Evolutionary conservation across 2,113 vertebrate species (phyloP), one percentile per base, ranked within the genome.

Genomic region (Barbus barbus): DNA sequence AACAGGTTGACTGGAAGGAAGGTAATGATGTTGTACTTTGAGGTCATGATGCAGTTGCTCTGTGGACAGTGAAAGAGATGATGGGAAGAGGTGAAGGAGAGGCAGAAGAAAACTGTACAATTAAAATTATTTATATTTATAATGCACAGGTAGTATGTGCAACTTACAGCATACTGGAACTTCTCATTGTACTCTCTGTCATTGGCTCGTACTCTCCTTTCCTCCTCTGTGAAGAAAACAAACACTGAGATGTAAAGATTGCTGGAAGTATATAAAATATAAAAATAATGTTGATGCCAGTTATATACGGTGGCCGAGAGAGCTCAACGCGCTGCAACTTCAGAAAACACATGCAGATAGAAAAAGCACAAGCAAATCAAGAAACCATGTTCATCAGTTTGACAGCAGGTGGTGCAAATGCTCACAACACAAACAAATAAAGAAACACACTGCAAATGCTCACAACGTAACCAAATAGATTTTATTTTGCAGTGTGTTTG

Each of bases 1-100:
- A 99, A 98, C 89, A 99, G 95, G 93, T 99, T 99, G 94, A 99
- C 94, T 26, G 97, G 96, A 90, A 99, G 94, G 93, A 99, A 99
- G 82, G 96, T 98, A 92, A 98, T 73, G 12, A 97, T 89, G 86
- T 97, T 97, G 93, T 99, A 99, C 91, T 99, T 99, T 81, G 97
- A 99, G 87, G 97, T 99, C 93, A 96, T 95, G 93, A 99, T 99
- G 92, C 96, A 97, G 94, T 99, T 99, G 89, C 93, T 98, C 97
- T 99, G 87, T 6, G 67, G 44, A 74, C 12, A 73, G 20, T 18
- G 48, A 31, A 41, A 44, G 33, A 56, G 26, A 75, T 72, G 31
- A 71, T n/a, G 33, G 20, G 9, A 0, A 58, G 22, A 58, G 33
- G 9, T 38, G 9, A 58, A 58, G 33, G 18, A 71, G 36, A 71